phyloP scores from a whole-genome alignment of 2,797 vertebrate genomes.

The Diceros bicornis region DNA sequence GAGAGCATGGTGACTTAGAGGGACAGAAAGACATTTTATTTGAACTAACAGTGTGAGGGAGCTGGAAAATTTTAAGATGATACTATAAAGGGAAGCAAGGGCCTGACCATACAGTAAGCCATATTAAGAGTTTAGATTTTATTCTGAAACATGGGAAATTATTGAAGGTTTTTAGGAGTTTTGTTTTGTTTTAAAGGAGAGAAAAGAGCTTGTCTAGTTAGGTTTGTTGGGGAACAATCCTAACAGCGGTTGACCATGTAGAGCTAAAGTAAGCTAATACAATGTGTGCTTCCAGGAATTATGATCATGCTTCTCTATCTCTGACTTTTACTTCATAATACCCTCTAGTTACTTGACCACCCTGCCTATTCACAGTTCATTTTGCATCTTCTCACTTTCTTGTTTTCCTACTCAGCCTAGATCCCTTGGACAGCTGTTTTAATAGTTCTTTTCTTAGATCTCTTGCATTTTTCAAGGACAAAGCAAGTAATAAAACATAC shows the following conservation, averaged over 20 bases:
- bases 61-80: neutral
- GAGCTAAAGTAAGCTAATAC: neutral
- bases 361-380: neutral
- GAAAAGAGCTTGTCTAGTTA: neutral
- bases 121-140: slow-evolving; percentile 7
- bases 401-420: neutral
- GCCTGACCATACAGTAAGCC: neutral
- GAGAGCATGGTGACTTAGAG: neutral
- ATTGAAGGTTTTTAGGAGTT: neutral
- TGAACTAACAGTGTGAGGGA: neutral
- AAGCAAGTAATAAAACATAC: slow-evolving; percentile 5
- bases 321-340: neutral
- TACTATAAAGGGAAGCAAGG: neutral
- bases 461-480: slow-evolving; percentile 34
- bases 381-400: neutral
- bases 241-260: neutral
- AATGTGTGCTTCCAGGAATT: neutral
- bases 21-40: neutral
- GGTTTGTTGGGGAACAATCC: neutral
- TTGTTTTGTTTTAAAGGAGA: neutral
- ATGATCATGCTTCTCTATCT: neutral
- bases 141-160: neutral
- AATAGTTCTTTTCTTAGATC: slow-evolving; percentile 28
- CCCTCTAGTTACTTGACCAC: neutral
- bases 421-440: neutral